Evolutionary conservation across 2,113 vertebrate genomes (phyloP).

Genomic region (Ptilorrhoa leucosticta): DNA sequence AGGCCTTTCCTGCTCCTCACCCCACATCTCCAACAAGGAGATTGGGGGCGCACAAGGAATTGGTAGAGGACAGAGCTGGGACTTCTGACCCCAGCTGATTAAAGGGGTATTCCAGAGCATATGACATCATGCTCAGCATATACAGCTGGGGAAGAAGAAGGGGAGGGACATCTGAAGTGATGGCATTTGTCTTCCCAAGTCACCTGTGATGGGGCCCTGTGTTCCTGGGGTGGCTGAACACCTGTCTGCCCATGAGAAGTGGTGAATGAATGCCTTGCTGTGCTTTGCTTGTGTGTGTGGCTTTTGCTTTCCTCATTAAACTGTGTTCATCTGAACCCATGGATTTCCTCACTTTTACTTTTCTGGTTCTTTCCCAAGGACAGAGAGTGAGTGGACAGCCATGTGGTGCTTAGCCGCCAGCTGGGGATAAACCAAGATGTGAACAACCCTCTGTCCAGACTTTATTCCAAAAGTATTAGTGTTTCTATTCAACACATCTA

Average conservation of each 20-base stretch:
- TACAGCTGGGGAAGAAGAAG: background rate
- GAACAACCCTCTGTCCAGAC: background rate
- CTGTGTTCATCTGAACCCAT: background rate
- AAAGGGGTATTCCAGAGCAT: background rate
- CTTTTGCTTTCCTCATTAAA: background rate
- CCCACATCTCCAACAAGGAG: accelerated
- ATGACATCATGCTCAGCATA: background rate
- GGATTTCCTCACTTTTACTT: background rate
- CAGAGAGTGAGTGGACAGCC: accelerated
- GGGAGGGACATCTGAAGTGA: accelerated
- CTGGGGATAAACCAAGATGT: background rate
- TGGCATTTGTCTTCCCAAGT: background rate
- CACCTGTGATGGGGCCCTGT: background rate
- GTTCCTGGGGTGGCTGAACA: background rate
- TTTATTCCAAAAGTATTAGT: background rate
- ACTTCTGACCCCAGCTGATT: background rate
- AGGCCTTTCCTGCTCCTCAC: background rate
- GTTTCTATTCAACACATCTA: background rate
- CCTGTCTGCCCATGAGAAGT: background rate
- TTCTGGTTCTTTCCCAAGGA: background rate
- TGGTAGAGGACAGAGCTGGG: background rate
- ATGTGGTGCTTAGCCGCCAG: background rate
- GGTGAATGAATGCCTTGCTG: background rate
- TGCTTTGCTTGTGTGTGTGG: accelerated
- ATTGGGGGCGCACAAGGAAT: background rate